These are phyloP conservation scores for Sthenelais limicola DNA, from an alignment of 2,888 invertebrate species.

Conservation along the genomic window DNA sequence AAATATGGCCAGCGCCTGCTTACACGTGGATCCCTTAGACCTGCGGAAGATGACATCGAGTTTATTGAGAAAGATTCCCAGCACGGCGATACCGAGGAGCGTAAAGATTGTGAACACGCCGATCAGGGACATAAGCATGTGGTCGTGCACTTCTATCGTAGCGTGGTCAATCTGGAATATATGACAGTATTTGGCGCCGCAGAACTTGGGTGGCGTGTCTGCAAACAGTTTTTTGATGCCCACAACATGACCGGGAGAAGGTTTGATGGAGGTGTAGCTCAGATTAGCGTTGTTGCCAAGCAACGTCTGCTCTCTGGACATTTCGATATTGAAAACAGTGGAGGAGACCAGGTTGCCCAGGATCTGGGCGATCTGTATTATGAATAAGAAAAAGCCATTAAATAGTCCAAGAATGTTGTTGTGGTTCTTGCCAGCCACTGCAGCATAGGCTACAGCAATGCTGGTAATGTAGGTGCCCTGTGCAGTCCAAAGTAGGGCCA, in stretches of 20 bases:
- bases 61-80: conserved; percentile 59
- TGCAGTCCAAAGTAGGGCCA: conserved; percentile 65
- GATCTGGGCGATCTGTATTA: conserved; percentile 60
- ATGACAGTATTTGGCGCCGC: conserved; percentile 61
- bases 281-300: background rate
- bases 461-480: conserved; percentile 66
- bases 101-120: conserved; percentile 57
- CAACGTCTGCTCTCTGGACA: conserved; percentile 9
- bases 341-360: conserved; percentile 66
- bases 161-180: conserved; percentile 48
- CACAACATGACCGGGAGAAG: background rate
- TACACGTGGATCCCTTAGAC: conserved; percentile 36
- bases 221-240: background rate
- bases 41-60: conserved; percentile 54
- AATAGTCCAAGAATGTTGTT: conserved; percentile 61
- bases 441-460: conserved; percentile 60
- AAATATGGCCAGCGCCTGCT: conserved; percentile 52
- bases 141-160: conserved; percentile 33
- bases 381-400: conserved; percentile 65
- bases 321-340: conserved; percentile 55
- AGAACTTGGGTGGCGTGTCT: conserved; percentile 43
- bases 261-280: background rate
- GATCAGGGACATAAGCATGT: conserved; percentile 57
- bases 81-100: conserved; percentile 57
- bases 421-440: conserved; percentile 55